A percentile compares a stretch with the other conserved stretches of the same genome.
Evolutionary conservation across 30 jellyfish, hydroid and myxozoan species (phyloP).

Genomic region (Hydractinia symbiolongicarpus): DNA sequence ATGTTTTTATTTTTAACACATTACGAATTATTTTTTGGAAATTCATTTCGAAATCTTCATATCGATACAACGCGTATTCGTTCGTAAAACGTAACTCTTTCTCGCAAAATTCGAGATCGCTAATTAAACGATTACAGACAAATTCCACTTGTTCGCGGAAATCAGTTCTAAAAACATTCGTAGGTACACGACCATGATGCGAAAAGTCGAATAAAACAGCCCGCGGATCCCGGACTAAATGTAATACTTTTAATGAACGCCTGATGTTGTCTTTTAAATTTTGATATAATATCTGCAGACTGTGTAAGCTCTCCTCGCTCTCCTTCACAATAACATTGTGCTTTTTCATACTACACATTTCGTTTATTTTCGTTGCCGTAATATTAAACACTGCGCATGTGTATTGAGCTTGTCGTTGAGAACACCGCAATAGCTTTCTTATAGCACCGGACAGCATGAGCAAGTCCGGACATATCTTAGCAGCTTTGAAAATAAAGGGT

Average conservation of each 20-base stretch:
- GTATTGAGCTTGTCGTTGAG: not conserved
- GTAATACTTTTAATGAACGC: not conserved
- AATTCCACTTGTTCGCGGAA: not conserved
- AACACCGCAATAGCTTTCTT: not conserved
- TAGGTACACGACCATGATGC: not conserved
- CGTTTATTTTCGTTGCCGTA: not conserved
- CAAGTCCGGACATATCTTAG: not conserved
- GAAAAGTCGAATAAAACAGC: not conserved
- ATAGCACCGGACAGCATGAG: not conserved
- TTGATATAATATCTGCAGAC: not conserved
- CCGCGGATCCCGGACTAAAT: slow-evolving; percentile 2
- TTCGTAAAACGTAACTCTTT: not conserved
- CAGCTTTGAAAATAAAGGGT: not conserved
- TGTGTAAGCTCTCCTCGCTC: not conserved
- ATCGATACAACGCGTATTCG: not conserved
- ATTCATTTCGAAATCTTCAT: not conserved
- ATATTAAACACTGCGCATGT: not conserved
- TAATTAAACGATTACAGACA: not conserved
- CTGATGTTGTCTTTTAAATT: not conserved
- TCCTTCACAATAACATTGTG: slow-evolving; percentile 2
- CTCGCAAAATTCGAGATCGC: not conserved
- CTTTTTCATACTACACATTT: not conserved
- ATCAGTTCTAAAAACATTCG: not conserved
- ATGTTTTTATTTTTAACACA: not conserved
- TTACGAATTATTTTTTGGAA: not conserved